phyloP scores from a whole-genome alignment of 1,140 invertebrate genomes.

The Pseudomyrmex pallidus region DNA sequence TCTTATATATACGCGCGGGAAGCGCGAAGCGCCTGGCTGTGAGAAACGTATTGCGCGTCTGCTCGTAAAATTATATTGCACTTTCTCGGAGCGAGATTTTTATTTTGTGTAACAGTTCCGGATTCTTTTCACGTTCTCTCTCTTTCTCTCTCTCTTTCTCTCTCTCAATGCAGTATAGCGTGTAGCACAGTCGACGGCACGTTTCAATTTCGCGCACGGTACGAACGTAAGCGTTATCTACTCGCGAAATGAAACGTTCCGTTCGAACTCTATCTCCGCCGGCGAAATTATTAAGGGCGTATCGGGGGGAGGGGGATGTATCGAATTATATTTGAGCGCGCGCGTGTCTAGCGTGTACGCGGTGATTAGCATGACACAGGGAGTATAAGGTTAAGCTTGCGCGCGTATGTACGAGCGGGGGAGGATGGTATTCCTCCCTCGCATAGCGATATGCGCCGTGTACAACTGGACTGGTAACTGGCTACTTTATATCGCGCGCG shows the following conservation, averaged over 20 bases:
- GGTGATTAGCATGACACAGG: slow-evolving; percentile 45
- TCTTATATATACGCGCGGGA: not conserved
- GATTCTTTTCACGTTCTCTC: not conserved
- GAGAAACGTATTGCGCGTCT: slow-evolving; percentile 20
- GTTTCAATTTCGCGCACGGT: slow-evolving; percentile 3
- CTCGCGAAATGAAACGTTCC: slow-evolving; percentile 22
- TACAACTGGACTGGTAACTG: not conserved
- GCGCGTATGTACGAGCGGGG: not conserved
- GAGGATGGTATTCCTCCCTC: too few species aligned
- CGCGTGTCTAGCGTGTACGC: slow-evolving; percentile 38
- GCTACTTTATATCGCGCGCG: slow-evolving; percentile 63
- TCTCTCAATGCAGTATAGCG: not conserved
- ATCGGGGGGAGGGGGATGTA: not conserved
- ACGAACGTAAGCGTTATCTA: slow-evolving; percentile 1
- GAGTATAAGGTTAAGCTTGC: not conserved
- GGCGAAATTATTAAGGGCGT: slow-evolving; percentile 35
- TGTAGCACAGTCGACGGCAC: not conserved
- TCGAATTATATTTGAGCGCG: slow-evolving; percentile 49
- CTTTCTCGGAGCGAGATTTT: slow-evolving; percentile 22
- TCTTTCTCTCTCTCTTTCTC: not conserved
- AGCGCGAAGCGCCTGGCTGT: not conserved
- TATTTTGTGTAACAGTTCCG: slow-evolving; percentile 14
- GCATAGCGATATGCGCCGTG: slow-evolving; percentile 29
- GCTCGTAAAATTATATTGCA: slow-evolving; percentile 25
- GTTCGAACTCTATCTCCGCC: slow-evolving; percentile 2